These are phyloP conservation scores for Taeniopygia guttata DNA, from an alignment of 2,797 vertebrate genomes.

Conservation along the genomic window DNA sequence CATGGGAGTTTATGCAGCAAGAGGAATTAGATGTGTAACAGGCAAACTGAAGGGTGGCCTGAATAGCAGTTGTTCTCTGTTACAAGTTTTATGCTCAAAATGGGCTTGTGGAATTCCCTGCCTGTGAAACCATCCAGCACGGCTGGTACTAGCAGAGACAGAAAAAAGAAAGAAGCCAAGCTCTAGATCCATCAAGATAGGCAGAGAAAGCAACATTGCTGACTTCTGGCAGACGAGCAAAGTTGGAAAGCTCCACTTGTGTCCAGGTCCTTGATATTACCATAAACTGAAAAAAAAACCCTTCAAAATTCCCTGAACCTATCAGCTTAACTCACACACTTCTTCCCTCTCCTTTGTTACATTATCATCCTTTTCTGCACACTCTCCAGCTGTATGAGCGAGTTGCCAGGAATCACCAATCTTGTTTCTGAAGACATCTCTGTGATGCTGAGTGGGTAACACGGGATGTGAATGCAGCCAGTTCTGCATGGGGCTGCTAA, in stretches of 20 bases:
- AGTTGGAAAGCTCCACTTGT: background rate
- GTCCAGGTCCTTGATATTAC: background rate
- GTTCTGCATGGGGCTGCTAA: background rate
- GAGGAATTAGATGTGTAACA: constrained; percentile 3
- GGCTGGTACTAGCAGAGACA: background rate
- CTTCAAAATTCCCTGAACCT: background rate
- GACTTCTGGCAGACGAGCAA: background rate
- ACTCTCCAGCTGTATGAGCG: background rate
- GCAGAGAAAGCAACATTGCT: background rate
- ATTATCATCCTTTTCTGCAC: background rate
- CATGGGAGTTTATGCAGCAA: background rate
- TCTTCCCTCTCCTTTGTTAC: background rate
- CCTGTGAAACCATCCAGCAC: background rate
- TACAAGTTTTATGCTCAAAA: background rate
- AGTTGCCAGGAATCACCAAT: background rate
- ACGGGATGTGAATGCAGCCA: background rate
- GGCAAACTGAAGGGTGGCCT: background rate
- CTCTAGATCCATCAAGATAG: background rate
- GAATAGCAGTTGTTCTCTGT: background rate
- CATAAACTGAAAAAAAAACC: background rate
- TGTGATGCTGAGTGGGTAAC: background rate
- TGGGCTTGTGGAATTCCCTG: background rate
- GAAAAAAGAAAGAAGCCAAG: background rate
- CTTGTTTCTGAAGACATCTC: background rate
- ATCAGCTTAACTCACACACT: background rate